Percentiles rank a stretch among this genome's conserved stretches.
These are phyloP conservation scores for Reticulitermes speratus DNA, from an alignment of 1,140 invertebrate genomes.

Conservation along the genomic window DNA sequence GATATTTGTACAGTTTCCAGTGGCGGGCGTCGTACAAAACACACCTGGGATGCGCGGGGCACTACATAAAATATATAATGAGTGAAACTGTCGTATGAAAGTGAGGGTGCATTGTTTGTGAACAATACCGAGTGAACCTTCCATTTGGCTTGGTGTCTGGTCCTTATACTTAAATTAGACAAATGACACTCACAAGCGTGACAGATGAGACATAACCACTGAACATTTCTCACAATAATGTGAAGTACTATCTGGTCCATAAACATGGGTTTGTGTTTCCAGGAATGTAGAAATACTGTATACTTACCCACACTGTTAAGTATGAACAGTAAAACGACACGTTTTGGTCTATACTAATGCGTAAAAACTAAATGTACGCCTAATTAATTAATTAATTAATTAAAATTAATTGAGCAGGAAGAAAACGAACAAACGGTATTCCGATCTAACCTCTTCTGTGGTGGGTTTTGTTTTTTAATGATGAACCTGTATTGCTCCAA, in stretches of 20 bases:
- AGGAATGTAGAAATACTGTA: too few relatives aligned
- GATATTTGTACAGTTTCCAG: not conserved
- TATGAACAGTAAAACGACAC: too few relatives aligned
- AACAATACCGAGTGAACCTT: not conserved
- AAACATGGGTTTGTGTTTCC: not conserved
- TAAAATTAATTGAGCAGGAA: too few relatives aligned
- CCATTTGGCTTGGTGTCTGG: not conserved
- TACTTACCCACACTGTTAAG: too few relatives aligned
- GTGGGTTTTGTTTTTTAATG: too few relatives aligned
- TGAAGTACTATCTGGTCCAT: not conserved
- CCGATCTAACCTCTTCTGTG: too few relatives aligned
- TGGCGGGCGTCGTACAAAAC: not conserved
- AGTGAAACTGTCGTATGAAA: not conserved
- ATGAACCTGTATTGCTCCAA: too few relatives aligned
- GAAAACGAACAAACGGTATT: too few relatives aligned
- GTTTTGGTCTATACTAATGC: too few relatives aligned
- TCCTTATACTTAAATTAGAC: slow-evolving; percentile 9
- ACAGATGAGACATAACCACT: not conserved
- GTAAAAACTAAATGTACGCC: too few relatives aligned
- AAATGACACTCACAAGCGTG: not conserved
- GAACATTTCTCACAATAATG: not conserved
- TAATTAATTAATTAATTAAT: too few relatives aligned
- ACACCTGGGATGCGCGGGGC: not conserved
- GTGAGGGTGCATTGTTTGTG: not conserved
- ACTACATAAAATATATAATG: not conserved